These are phyloP conservation scores for Pituophis catenifer DNA, from an alignment of 2,113 vertebrate species.

Conservation along the genomic window DNA sequence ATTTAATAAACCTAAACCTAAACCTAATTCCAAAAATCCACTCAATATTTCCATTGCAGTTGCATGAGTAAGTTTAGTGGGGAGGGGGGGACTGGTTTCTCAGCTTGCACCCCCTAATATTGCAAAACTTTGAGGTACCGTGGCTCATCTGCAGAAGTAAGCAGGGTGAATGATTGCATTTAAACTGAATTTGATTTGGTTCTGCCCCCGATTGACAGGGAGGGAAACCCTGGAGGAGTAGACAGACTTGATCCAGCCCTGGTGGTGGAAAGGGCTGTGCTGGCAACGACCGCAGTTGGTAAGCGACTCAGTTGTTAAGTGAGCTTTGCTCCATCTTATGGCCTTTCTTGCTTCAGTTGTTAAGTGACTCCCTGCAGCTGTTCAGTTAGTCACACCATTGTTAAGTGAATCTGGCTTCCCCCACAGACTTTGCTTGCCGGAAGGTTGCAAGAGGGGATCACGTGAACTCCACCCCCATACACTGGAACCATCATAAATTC, in stretches of 20 bases:
- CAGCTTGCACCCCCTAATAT: not conserved
- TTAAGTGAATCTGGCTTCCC: too few species aligned
- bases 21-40: not conserved
- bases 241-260: not conserved
- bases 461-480: too few species aligned
- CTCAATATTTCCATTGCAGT: not conserved
- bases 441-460: too few species aligned
- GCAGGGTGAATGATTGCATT: not conserved
- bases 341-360: too few species aligned
- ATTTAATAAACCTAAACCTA: too few species aligned
- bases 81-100: not conserved
- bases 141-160: not conserved
- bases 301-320: too few species aligned
- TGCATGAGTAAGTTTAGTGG: not conserved
- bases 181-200: not conserved
- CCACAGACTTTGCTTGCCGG: too few species aligned
- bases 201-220: not conserved
- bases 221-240: not conserved
- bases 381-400: too few species aligned
- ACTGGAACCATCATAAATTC: too few species aligned
- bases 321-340: too few species aligned
- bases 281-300: not conserved
- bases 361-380: too few species aligned
- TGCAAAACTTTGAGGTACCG: not conserved
- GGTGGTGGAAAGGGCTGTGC: too few species aligned